Evolutionary conservation across 2,888 invertebrate genomes (phyloP).

Genomic region (Dorcus parallelipipedus): DNA sequence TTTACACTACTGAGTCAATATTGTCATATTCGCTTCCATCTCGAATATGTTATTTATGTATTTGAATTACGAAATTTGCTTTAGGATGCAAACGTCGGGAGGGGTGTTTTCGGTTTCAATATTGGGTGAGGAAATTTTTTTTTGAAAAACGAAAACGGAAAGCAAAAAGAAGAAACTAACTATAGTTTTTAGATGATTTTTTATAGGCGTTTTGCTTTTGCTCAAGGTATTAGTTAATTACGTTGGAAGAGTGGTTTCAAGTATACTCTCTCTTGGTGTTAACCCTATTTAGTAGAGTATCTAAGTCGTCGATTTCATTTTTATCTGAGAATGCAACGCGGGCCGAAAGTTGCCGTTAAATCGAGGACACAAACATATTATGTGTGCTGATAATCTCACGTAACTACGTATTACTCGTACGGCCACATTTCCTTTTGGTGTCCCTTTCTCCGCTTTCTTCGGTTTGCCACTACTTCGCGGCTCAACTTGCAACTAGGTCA

Average conservation of each 20-base stretch:
- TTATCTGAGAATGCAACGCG: slow-evolving; percentile 45
- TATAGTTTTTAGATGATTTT: too few relatives aligned
- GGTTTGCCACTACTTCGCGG: slow-evolving; percentile 48
- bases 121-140: too few relatives aligned
- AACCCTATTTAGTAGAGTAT: slow-evolving; percentile 23
- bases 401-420: slow-evolving; percentile 47
- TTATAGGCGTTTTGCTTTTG: background rate
- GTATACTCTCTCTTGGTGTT: slow-evolving; percentile 28
- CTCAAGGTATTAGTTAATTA: slow-evolving; percentile 3
- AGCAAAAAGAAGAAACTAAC: too few relatives aligned
- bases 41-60: too few relatives aligned
- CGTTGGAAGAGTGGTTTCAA: slow-evolving; percentile 17
- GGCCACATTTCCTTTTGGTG: slow-evolving; percentile 48
- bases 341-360: slow-evolving; percentile 36
- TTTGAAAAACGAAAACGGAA: too few relatives aligned
- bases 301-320: slow-evolving; percentile 42
- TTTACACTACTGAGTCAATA: slow-evolving; percentile 10
- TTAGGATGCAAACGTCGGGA: too few relatives aligned
- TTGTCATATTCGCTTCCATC: background rate
- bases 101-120: too few relatives aligned
- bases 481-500: slow-evolving; percentile 46
- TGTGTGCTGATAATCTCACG: slow-evolving; percentile 48
- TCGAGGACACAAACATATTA: slow-evolving; percentile 47
- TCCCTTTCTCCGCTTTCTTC: slow-evolving; percentile 51
- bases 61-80: too few relatives aligned